phyloP scores from a whole-genome alignment of 2,797 vertebrate species.

The Botia kubotai region DNA sequence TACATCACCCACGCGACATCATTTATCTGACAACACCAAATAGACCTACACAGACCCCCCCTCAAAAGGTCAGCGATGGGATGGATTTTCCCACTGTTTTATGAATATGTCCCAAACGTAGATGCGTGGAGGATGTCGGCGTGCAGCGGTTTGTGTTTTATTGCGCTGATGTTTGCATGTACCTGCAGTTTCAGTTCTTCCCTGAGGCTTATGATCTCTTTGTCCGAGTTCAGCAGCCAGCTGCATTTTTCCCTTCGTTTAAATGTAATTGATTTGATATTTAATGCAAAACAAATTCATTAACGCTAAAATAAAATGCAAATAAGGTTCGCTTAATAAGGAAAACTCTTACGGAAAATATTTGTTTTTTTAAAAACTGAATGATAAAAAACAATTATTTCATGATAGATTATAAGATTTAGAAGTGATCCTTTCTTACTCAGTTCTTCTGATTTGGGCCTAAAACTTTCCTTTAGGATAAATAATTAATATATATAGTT shows the following conservation, averaged over 20 bases:
- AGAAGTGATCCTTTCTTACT: slow-evolving; percentile 90
- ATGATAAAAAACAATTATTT: slow-evolving; percentile 27
- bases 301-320: slow-evolving; percentile 24
- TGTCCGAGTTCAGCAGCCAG: slow-evolving; percentile 88
- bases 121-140: neutral
- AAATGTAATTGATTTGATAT: slow-evolving; percentile 27
- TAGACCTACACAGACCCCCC: slow-evolving; percentile 43
- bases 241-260: slow-evolving; percentile 85
- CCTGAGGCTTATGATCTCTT: slow-evolving; percentile 89
- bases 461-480: slow-evolving; percentile 79
- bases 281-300: slow-evolving; percentile 5
- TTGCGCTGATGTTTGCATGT: slow-evolving; percentile 54
- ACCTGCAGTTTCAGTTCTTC: slow-evolving; percentile 93
- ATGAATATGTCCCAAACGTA: slow-evolving; percentile 11
- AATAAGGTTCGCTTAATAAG: neutral
- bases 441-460: slow-evolving; percentile 81
- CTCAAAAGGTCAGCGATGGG: slow-evolving; percentile 48
- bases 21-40: slow-evolving; percentile 50
- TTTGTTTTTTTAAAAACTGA: neutral
- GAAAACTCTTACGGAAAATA: no score
- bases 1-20: slow-evolving; percentile 71
- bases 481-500: neutral
- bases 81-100: slow-evolving; percentile 50
- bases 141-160: neutral
- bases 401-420: slow-evolving; percentile 31